These are phyloP conservation scores for Chelonus insularis DNA, from an alignment of 1,140 invertebrate genomes.

Conservation along the genomic window DNA sequence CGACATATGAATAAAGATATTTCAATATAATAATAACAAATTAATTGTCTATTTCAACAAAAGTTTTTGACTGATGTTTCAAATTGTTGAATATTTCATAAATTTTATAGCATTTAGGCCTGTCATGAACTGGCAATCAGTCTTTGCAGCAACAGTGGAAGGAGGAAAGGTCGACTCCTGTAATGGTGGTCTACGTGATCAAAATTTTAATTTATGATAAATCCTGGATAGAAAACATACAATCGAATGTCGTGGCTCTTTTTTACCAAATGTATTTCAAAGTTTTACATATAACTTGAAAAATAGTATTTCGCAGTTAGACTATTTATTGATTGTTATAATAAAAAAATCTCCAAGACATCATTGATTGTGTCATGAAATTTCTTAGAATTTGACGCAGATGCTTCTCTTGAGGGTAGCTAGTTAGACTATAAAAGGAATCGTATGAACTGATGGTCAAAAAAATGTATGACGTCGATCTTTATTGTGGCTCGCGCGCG, in stretches of 20 bases:
- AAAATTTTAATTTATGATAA: background rate
- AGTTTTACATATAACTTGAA: background rate
- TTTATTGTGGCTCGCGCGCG: background rate
- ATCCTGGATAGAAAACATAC: background rate
- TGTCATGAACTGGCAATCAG: background rate
- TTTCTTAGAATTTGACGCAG: no score
- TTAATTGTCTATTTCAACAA: background rate
- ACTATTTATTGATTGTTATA: no score
- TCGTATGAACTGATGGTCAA: background rate
- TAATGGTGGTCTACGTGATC: background rate
- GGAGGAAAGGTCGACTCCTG: background rate
- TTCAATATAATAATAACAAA: no score
- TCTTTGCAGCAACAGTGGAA: background rate
- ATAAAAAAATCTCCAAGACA: no score
- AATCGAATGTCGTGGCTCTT: no score
- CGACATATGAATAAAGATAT: no score
- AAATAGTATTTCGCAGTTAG: no score
- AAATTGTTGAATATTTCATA: background rate
- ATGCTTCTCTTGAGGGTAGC: background rate
- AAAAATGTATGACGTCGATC: conserved; percentile 3
- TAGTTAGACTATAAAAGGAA: background rate
- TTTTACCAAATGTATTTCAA: background rate
- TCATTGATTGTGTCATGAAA: no score
- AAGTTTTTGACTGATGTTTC: background rate
- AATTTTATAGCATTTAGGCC: background rate